A percentile compares a stretch with the other conserved stretches of the same genome.
phyloP scores from a whole-genome alignment of 92 coral and sea anemone genomes.

The Nematostella vectensis region DNA sequence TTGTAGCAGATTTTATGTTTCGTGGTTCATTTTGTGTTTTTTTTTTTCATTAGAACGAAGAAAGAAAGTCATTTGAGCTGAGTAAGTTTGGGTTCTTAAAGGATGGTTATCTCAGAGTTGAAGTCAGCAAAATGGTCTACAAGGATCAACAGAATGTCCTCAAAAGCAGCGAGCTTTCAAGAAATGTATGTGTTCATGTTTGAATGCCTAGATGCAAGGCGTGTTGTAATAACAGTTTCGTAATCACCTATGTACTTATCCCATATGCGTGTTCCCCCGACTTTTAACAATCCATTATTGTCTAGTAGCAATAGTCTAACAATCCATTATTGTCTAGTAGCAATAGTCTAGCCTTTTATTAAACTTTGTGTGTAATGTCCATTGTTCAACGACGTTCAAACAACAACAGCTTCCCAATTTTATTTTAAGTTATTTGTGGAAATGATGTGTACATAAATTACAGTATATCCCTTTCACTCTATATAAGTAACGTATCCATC shows the following conservation, averaged over 20 bases:
- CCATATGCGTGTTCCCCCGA: too few species aligned
- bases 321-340: too few species aligned
- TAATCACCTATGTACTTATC: not conserved
- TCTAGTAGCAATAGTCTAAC: too few species aligned
- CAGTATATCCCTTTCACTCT: too few species aligned
- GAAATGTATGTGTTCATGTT: conserved; percentile 17
- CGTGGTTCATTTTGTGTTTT: not conserved
- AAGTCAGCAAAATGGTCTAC: conserved; percentile 37
- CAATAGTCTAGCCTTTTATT: too few species aligned
- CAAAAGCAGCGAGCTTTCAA: not conserved
- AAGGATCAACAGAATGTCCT: conserved; percentile 7
- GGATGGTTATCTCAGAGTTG: conserved; percentile 57
- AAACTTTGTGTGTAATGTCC: too few species aligned
- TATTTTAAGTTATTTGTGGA: too few species aligned
- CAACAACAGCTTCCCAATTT: too few species aligned
- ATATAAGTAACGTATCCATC: too few species aligned
- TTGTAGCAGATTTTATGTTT: not conserved
- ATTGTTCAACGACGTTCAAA: too few species aligned
- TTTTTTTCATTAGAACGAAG: conserved; percentile 45
- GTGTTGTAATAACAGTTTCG: not conserved
- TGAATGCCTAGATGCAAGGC: not conserved
- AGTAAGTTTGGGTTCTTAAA: conserved; percentile 80
- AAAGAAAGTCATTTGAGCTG: conserved; percentile 62
- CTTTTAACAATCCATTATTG: too few species aligned
- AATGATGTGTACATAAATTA: too few species aligned